These are phyloP conservation scores for Myrmecobius fasciatus DNA, from an alignment of 2,113 vertebrate species.

Conservation along the genomic window DNA sequence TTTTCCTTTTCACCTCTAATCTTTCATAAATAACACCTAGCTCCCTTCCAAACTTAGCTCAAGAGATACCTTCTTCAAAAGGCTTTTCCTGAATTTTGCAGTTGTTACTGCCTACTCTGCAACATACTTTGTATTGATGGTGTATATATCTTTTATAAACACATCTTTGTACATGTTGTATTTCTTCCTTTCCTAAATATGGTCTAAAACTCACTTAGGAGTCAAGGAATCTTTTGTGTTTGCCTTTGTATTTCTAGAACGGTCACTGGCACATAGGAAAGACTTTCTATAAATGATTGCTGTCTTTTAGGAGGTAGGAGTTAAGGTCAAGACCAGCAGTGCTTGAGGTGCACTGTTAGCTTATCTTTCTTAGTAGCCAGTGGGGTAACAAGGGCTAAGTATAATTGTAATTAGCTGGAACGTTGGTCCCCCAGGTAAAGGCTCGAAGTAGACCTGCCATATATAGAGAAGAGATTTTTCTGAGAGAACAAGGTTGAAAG, in stretches of 20 bases:
- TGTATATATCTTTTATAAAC: not conserved
- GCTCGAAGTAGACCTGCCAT: not conserved
- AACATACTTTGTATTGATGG: not conserved
- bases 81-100: not conserved
- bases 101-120: not conserved
- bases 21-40: not conserved
- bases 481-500: not conserved
- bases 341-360: not conserved
- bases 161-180: not conserved
- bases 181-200: not conserved
- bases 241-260: not conserved
- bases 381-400: fast-evolving
- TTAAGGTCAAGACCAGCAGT: not conserved
- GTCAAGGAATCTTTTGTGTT: not conserved
- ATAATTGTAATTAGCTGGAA: fast-evolving
- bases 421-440: not conserved
- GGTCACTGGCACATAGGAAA: not conserved
- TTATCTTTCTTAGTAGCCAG: too few relatives aligned
- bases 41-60: not conserved
- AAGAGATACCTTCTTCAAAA: not conserved
- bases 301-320: not conserved
- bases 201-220: not conserved
- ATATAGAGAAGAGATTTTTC: not conserved
- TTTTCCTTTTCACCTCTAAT: not conserved
- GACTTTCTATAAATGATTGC: not conserved